These are phyloP conservation scores for Contarinia nasturtii DNA, from an alignment of 1,140 invertebrate genomes.

Conservation along the genomic window DNA sequence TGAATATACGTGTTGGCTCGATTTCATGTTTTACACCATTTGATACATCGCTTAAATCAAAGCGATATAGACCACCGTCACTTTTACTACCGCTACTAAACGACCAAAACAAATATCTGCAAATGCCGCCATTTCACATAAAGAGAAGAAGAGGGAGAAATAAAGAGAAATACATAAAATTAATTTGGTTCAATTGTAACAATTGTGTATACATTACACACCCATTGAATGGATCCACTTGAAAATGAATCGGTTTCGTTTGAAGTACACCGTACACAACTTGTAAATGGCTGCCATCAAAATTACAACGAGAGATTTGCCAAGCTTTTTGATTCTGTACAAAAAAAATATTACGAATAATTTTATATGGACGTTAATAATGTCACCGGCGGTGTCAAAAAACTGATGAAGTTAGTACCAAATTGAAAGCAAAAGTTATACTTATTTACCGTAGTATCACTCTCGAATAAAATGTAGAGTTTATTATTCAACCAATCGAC, in stretches of 20 bases:
- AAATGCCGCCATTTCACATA: constrained; percentile 9
- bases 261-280: constrained; percentile 45
- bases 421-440: too few relatives aligned
- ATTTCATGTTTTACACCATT: constrained; percentile 41
- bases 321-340: constrained; percentile 24
- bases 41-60: constrained; percentile 56
- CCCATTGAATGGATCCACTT: constrained; percentile 84
- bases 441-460: background rate
- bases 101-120: constrained; percentile 67
- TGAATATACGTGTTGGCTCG: constrained; percentile 25
- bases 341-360: constrained; percentile 10
- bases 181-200: background rate
- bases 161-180: background rate
- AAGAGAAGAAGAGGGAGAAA: background rate
- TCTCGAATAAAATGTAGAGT: constrained; percentile 58
- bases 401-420: too few relatives aligned
- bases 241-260: constrained; percentile 49
- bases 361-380: too few relatives aligned
- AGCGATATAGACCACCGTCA: constrained; percentile 44
- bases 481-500: constrained; percentile 76
- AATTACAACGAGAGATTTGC: constrained; percentile 53
- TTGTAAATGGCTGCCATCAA: constrained; percentile 45
- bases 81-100: constrained; percentile 23
- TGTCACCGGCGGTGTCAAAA: too few relatives aligned
- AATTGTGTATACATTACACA: constrained; percentile 22